These are phyloP conservation scores for Dicranocentrus wangi DNA, from an alignment of 2,888 invertebrate species.

Conservation along the genomic window DNA sequence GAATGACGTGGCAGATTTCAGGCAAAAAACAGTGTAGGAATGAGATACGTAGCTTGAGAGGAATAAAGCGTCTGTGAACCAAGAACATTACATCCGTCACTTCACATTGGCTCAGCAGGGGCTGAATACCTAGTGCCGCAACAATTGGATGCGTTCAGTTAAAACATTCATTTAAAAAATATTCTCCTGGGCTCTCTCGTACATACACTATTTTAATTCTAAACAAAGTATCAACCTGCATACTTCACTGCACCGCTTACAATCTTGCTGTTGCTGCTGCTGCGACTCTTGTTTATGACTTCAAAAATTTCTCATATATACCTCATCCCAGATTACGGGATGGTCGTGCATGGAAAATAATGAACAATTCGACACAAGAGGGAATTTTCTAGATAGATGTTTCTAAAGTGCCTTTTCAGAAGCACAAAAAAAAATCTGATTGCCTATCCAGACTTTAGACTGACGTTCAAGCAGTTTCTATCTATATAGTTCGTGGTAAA, in stretches of 20 bases:
- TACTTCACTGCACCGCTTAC: background rate
- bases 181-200: background rate
- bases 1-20: slow-evolving; percentile 63
- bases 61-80: slow-evolving; percentile 48
- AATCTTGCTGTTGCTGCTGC: background rate
- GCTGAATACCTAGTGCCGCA: slow-evolving; percentile 58
- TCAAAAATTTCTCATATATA: background rate
- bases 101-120: slow-evolving; percentile 64
- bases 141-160: slow-evolving; percentile 64
- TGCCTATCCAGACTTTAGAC: background rate
- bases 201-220: slow-evolving; percentile 21
- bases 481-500: background rate
- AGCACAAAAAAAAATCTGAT: background rate
- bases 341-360: slow-evolving; percentile 35
- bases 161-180: slow-evolving; percentile 44
- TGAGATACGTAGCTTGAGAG: slow-evolving; percentile 28
- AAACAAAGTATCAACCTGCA: slow-evolving; percentile 9
- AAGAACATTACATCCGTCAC: slow-evolving; percentile 64
- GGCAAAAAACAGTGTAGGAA: slow-evolving; percentile 59
- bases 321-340: background rate
- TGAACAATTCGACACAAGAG: slow-evolving; percentile 5
- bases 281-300: slow-evolving; percentile 8
- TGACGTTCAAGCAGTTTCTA: background rate
- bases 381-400: background rate
- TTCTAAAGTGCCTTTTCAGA: background rate